phyloP scores from a whole-genome alignment of 1,140 invertebrate species.

The Bombus sylvicola region DNA sequence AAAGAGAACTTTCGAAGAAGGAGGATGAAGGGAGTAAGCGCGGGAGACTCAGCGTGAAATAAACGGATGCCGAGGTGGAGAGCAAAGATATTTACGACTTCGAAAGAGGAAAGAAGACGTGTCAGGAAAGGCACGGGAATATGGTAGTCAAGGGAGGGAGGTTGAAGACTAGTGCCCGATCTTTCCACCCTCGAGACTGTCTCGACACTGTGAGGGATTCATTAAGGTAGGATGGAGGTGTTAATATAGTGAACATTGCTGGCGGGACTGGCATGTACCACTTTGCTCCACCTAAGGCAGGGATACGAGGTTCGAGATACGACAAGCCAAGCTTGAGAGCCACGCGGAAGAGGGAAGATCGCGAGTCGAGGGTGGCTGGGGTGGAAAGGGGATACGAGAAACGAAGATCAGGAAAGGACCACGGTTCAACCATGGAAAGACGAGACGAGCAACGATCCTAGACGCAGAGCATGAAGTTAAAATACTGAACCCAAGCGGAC shows the following conservation, averaged over 20 bases:
- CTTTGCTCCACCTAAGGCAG: conserved; percentile 69
- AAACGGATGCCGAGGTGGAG: conserved; percentile 24
- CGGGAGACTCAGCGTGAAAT: conserved; percentile 25
- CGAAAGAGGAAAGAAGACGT: conserved; percentile 48
- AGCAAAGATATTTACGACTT: conserved; percentile 65
- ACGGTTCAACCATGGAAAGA: conserved; percentile 18
- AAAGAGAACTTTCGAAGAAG: not conserved
- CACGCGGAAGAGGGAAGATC: not conserved
- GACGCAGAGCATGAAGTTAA: conserved; percentile 72
- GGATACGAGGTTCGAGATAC: conserved; percentile 55
- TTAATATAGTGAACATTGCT: conserved; percentile 79
- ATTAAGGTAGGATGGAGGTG: conserved; percentile 78
- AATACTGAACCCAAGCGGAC: conserved; percentile 64
- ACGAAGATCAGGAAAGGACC: conserved; percentile 33
- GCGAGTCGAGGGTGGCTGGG: not conserved
- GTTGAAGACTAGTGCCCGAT: conserved; percentile 25
- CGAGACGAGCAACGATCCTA: conserved; percentile 37
- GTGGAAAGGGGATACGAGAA: conserved; percentile 25
- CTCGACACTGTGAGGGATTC: conserved; percentile 72
- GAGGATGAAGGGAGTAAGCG: no score
- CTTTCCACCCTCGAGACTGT: conserved; percentile 49
- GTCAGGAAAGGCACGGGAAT: not conserved
- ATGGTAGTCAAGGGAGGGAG: conserved; percentile 9
- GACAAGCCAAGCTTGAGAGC: conserved; percentile 26
- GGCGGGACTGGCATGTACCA: conserved; percentile 63